A percentile compares a stretch with the other conserved stretches of the same genome.
Conservation (phyloP, 2,888 invertebrate genomes). For the Agrotis puta region DNA sequence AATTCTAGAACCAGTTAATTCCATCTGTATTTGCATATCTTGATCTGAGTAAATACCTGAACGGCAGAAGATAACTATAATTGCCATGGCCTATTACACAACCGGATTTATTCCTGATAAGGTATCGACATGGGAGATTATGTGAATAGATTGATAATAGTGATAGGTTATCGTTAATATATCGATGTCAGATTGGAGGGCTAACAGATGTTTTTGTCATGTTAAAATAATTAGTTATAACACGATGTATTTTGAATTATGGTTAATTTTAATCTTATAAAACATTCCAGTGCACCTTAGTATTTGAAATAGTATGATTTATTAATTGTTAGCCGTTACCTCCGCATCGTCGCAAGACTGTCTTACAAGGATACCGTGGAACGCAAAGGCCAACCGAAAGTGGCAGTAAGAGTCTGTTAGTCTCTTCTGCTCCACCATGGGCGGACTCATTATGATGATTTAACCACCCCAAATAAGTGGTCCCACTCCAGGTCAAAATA, state of each 20-base stretch:
- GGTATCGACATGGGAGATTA: slow-evolving; percentile 27
- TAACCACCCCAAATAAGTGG: no score
- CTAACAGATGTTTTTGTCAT: slow-evolving; percentile 4
- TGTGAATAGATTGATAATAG: slow-evolving; percentile 34
- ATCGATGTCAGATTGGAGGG: slow-evolving; percentile 5
- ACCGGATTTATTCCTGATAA: slow-evolving; percentile 35
- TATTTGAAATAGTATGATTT: not conserved
- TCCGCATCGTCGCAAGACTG: no score
- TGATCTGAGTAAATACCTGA: slow-evolving; percentile 24
- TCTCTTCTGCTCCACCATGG: no score
- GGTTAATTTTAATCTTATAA: not conserved
- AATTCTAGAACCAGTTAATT: slow-evolving; percentile 38
- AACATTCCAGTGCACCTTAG: not conserved
- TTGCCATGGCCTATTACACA: slow-evolving; percentile 21
- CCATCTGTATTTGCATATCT: slow-evolving; percentile 29
- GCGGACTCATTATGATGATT: no score
- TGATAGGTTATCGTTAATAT: slow-evolving; percentile 20
- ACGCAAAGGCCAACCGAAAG: no score
- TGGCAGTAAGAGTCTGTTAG: no score
- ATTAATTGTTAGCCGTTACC: not conserved
- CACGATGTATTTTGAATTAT: not conserved
- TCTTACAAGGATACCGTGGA: no score
- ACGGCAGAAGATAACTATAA: slow-evolving; percentile 42
- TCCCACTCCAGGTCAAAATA: no score
- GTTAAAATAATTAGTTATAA: not conserved